Base-by-base conservation (phyloP, 2,888 invertebrate species). In the Melinaea marsaeus region DNA sequence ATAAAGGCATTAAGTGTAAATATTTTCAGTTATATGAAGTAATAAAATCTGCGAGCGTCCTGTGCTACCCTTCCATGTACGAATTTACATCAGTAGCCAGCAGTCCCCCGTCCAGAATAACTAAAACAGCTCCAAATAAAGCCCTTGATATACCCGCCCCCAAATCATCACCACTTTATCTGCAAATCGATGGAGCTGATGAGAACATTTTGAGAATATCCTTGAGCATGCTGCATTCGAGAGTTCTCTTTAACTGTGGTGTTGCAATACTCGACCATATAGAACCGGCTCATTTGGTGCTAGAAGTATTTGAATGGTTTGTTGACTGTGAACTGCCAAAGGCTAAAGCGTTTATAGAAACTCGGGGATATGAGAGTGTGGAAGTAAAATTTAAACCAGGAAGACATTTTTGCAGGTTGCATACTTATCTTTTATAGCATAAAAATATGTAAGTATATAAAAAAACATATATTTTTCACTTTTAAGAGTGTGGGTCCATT, bases 351-450 rank as follows among this genome's bases (percentile, higher is more conserved):
- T 88, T 72, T 75, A 55, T 88, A 0, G 64, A 70, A 13, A 86
- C 89, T 0, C 71, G 74, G 48, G 81, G 84, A 0, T 90, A 88
- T 62, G 77, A 81, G 59, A 69, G 82, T 3, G 74, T 83, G 33
- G 81, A 88, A 71, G 70, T 86, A 0, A 66, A 65, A 0, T 80
- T 89, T 66, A 56, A 65, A 2, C 87, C 88, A 0, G 90, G 90
- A 47, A 81, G 90, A 73, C 88, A 90, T 76, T 80, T 79, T 74
- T 89, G 83, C 73, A 85, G 89, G 90, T 87, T n/a, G n/a, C n/a
- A 57, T 51, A 7, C 11, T 13, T 45, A 45, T 46, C 34, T 33
- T 7, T 33, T 33, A 58, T 7, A 11, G n/a, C n/a, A n/a, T n/a
- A n/a, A n/a, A n/a, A n/a, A n/a, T n/a, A n/a, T n/a, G n/a, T n/a